A percentile compares a stretch with the other conserved stretches of the same genome.
phyloP scores from a whole-genome alignment of 2,888 invertebrate species.

The Cryptus armator region DNA sequence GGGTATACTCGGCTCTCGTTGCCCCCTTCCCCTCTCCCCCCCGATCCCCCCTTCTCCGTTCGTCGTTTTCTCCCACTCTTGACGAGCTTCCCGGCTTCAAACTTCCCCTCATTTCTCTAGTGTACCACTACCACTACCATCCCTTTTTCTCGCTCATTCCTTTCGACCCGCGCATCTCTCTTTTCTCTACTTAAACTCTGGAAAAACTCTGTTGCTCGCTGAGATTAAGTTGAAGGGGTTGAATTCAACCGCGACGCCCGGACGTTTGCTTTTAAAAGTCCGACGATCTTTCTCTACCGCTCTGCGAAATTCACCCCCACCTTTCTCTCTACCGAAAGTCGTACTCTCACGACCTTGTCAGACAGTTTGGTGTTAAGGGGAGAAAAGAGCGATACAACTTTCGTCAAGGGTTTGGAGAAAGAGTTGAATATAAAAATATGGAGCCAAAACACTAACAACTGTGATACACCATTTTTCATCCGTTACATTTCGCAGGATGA shows the following conservation, averaged over 20 bases:
- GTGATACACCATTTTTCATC: no score
- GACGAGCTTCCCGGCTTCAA: conserved; percentile 59
- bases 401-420: no score
- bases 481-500: no score
- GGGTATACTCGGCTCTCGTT: conserved; percentile 74
- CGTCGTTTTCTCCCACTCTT: conserved; percentile 72
- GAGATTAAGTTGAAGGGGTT: conserved; percentile 80
- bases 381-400: no score
- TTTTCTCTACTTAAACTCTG: conserved; percentile 66
- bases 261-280: conserved; percentile 59
- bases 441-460: no score
- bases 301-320: neutral
- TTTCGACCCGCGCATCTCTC: conserved; percentile 48
- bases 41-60: conserved; percentile 82
- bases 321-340: neutral
- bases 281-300: conserved; percentile 33
- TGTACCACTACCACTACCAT: conserved; percentile 41
- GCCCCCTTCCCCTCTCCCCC: conserved; percentile 72
- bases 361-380: neutral
- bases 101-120: conserved; percentile 60
- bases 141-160: conserved; percentile 62
- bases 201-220: conserved; percentile 80
- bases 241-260: conserved; percentile 66
- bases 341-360: conserved; percentile 37
- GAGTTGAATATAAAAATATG: no score